Evolutionary conservation across 2,113 vertebrate genomes (phyloP).

Genomic region (Phoxinus phoxinus): DNA sequence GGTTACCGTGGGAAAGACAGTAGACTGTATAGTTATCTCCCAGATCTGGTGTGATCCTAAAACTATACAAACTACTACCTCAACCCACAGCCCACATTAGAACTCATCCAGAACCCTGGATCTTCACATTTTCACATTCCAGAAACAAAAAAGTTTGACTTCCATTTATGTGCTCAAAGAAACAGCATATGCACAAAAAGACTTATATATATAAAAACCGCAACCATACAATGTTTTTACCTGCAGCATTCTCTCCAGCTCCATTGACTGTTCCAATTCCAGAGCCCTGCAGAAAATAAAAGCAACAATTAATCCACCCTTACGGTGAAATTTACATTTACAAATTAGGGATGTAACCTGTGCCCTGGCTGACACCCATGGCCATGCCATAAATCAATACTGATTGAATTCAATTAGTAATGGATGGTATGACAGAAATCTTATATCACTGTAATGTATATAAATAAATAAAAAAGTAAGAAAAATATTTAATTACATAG

Average conservation of each 20-base stretch:
- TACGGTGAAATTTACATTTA: not conserved
- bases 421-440: not conserved
- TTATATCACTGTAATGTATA: not conserved
- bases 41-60: slow-evolving; percentile 98
- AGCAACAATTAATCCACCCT: not conserved
- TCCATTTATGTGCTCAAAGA: not conserved
- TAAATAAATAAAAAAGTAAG: not conserved
- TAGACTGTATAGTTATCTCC: slow-evolving; percentile 99
- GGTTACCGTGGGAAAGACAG: slow-evolving; percentile 92
- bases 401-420: slow-evolving; percentile 5
- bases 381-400: slow-evolving; percentile 25
- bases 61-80: slow-evolving; percentile 99
- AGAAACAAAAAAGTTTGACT: slow-evolving; percentile 13
- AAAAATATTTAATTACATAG: not conserved
- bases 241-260: slow-evolving; percentile 81
- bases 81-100: slow-evolving; percentile 83
- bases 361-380: not conserved
- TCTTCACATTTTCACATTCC: not conserved
- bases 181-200: not conserved
- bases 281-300: slow-evolving; percentile 71
- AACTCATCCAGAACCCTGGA: not conserved
- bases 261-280: slow-evolving; percentile 79
- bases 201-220: no score
- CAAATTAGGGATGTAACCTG: not conserved
- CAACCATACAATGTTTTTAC: slow-evolving; percentile 67